phyloP scores from a whole-genome alignment of 2,797 vertebrate species.

The Vultur gryphus region DNA sequence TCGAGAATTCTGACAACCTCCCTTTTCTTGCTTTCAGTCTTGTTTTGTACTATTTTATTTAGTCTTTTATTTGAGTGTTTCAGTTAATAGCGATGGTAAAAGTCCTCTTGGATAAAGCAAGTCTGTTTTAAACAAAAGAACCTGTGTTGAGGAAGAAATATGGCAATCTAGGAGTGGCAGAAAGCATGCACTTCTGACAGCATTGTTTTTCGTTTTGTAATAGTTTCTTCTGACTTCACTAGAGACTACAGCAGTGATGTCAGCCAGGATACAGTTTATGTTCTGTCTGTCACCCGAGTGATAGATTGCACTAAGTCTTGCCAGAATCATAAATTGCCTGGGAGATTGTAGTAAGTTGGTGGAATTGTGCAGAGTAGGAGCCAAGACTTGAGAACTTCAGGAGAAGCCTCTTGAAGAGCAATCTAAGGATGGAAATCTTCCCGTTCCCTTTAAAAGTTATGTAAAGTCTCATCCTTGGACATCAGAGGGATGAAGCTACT shows the following conservation, averaged over 20 bases:
- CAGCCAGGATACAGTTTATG: conserved; percentile 45
- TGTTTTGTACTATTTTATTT: not conserved
- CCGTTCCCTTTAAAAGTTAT: not conserved
- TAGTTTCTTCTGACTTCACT: conserved; percentile 34
- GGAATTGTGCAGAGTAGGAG: not conserved
- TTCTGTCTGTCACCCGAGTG: conserved; percentile 19
- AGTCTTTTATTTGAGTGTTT: not conserved
- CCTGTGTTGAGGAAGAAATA: not conserved
- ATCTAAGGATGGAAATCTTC: not conserved
- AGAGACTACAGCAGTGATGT: conserved; percentile 24
- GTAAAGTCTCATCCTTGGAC: not conserved
- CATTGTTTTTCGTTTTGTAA: not conserved
- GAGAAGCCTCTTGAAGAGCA: conserved; percentile 5
- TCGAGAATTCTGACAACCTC: not conserved
- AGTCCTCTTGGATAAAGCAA: not conserved
- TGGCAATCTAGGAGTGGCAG: not conserved
- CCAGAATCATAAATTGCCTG: conserved; percentile 25
- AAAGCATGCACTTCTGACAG: not conserved
- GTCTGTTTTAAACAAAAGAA: not conserved
- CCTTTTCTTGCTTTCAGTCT: not conserved
- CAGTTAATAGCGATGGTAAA: not conserved
- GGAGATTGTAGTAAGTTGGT: conserved; percentile 10
- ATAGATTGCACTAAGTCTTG: conserved; percentile 1
- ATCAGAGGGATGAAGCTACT: not conserved
- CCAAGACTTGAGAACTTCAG: conserved; percentile 3